Conservation (phyloP, 2,113 vertebrate species). For the Cyanistes caeruleus region DNA sequence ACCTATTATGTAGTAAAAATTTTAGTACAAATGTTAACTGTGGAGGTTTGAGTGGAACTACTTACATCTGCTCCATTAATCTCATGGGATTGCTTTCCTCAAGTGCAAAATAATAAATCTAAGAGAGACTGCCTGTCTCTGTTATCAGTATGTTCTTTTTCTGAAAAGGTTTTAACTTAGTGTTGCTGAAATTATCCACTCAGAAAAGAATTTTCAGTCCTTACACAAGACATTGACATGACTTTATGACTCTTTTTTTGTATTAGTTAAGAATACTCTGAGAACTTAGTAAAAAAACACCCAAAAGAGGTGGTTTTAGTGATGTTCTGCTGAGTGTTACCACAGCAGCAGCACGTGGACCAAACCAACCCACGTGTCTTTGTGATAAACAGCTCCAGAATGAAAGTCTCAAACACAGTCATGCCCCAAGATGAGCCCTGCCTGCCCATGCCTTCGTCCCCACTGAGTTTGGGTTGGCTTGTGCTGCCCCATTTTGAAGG, state of each 20-base stretch:
- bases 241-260: background rate
- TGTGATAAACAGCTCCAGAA: background rate
- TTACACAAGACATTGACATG: background rate
- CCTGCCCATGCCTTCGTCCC: background rate
- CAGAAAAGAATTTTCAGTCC: background rate
- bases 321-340: background rate
- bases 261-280: background rate
- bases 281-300: background rate
- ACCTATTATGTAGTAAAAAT: background rate
- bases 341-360: background rate
- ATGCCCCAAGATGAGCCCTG: background rate
- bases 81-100: background rate
- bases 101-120: background rate
- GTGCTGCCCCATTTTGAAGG: background rate
- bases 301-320: background rate
- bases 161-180: background rate
- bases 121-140: background rate
- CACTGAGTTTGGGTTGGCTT: background rate
- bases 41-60: background rate
- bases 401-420: background rate
- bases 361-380: accelerated
- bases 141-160: background rate
- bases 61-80: conserved; percentile 13
- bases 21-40: background rate
- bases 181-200: background rate